Percentiles rank a stretch among this genome's conserved stretches.
These are phyloP conservation scores for Trichechus manatus DNA, from an alignment of 2,113 vertebrate species.

Conservation along the genomic window DNA sequence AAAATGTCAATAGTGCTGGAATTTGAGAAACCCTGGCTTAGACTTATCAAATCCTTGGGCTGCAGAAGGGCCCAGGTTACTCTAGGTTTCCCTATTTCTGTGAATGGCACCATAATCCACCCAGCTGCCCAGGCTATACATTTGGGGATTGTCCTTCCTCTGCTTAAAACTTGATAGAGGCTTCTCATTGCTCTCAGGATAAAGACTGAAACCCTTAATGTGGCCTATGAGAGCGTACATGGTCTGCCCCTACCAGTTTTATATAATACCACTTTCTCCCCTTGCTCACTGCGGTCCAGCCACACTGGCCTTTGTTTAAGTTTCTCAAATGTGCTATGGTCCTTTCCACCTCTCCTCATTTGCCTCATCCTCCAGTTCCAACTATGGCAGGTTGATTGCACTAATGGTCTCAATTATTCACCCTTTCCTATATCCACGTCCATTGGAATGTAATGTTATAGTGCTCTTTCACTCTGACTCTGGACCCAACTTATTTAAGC, in stretches of 20 bases:
- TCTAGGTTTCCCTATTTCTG: background rate
- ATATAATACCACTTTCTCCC: background rate
- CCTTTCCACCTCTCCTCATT: background rate
- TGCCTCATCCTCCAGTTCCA: background rate
- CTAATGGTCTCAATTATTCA: background rate
- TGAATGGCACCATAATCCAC: background rate
- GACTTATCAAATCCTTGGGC: background rate
- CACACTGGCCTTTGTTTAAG: background rate
- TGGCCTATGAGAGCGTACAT: background rate
- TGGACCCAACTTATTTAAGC: constrained; percentile 17
- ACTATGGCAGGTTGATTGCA: background rate
- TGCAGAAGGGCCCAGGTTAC: background rate
- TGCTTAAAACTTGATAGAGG: background rate
- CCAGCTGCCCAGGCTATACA: background rate
- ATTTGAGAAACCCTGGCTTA: background rate
- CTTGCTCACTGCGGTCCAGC: background rate
- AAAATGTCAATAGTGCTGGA: background rate
- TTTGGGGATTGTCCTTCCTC: background rate
- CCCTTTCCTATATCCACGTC: background rate
- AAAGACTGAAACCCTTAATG: constrained; percentile 6
- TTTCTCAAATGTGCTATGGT: background rate
- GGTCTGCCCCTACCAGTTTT: background rate
- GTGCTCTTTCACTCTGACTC: background rate
- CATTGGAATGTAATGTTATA: background rate
- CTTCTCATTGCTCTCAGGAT: background rate